These are phyloP conservation scores for Neocloeon triangulifer DNA, from an alignment of 1,140 invertebrate species.

Conservation along the genomic window DNA sequence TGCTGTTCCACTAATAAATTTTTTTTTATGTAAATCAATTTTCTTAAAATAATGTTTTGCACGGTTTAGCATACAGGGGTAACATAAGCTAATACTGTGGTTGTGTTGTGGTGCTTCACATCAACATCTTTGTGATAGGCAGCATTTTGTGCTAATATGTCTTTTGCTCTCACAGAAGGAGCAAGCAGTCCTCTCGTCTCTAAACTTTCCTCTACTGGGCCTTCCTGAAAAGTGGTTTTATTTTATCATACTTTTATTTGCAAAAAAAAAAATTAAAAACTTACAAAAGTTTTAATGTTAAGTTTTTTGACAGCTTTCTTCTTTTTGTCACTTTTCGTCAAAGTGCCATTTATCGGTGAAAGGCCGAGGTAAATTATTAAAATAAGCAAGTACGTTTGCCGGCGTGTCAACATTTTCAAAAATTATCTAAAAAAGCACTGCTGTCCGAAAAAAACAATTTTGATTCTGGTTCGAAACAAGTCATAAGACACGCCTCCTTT, in stretches of 20 bases:
- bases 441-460: too few relatives aligned
- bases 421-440: too few relatives aligned
- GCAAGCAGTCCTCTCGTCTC: constrained; percentile 40
- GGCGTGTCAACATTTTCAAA: too few relatives aligned
- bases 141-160: constrained; percentile 52
- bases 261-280: too few relatives aligned
- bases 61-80: constrained; percentile 48
- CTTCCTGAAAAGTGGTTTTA: too few relatives aligned
- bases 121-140: constrained; percentile 44
- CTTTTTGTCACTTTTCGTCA: constrained; percentile 4
- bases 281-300: too few relatives aligned
- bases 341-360: too few relatives aligned
- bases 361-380: too few relatives aligned
- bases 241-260: too few relatives aligned
- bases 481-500: too few relatives aligned
- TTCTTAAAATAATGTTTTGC: constrained; percentile 6
- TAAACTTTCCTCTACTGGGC: constrained; percentile 39
- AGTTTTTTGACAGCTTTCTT: constrained; percentile 14
- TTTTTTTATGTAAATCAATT: constrained; percentile 9
- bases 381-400: too few relatives aligned
- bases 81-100: constrained; percentile 67
- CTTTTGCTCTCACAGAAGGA: constrained; percentile 33
- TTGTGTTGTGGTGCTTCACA: constrained; percentile 36
- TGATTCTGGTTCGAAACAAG: too few relatives aligned
- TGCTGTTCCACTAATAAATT: constrained; percentile 71